Conservation (phyloP, 2,888 invertebrate genomes). For the Apotomis betuletana region DNA sequence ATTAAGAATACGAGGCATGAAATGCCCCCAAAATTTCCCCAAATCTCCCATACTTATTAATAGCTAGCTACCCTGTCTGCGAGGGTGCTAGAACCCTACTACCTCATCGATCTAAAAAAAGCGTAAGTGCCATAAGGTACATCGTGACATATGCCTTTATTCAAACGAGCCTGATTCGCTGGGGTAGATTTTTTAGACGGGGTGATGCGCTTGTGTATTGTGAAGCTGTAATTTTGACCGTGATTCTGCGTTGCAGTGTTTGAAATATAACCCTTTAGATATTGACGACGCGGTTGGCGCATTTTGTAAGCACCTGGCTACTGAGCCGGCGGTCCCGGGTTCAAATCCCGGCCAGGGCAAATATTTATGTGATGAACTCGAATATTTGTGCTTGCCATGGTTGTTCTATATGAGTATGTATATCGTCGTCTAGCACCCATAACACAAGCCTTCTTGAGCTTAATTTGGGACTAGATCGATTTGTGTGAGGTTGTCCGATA, state of each 20-base stretch:
- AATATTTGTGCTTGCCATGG: too few relatives aligned
- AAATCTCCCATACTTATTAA: slow-evolving; percentile 20
- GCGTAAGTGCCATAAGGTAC: neutral
- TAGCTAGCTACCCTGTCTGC: slow-evolving; percentile 24
- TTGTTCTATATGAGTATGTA: too few relatives aligned
- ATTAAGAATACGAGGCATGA: neutral
- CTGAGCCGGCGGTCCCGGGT: too few relatives aligned
- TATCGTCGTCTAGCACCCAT: too few relatives aligned
- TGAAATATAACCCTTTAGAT: too few relatives aligned
- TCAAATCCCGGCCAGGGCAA: too few relatives aligned
- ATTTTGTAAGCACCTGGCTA: too few relatives aligned
- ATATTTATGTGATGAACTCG: too few relatives aligned
- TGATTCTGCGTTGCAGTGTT: slow-evolving; percentile 15
- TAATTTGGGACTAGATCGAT: too few relatives aligned
- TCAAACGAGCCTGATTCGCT: neutral
- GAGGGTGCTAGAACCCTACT: slow-evolving; percentile 7
- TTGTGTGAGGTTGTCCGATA: too few relatives aligned
- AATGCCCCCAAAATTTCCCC: slow-evolving; percentile 21
- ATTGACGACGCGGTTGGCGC: too few relatives aligned
- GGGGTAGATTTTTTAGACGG: slow-evolving; percentile 36
- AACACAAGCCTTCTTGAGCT: too few relatives aligned
- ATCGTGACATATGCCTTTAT: neutral
- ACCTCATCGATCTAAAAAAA: neutral
- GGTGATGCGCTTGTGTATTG: slow-evolving; percentile 22
- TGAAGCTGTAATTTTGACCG: slow-evolving; percentile 29